phyloP scores from a whole-genome alignment of 2,113 vertebrate genomes.

The Setophaga kirtlandii region DNA sequence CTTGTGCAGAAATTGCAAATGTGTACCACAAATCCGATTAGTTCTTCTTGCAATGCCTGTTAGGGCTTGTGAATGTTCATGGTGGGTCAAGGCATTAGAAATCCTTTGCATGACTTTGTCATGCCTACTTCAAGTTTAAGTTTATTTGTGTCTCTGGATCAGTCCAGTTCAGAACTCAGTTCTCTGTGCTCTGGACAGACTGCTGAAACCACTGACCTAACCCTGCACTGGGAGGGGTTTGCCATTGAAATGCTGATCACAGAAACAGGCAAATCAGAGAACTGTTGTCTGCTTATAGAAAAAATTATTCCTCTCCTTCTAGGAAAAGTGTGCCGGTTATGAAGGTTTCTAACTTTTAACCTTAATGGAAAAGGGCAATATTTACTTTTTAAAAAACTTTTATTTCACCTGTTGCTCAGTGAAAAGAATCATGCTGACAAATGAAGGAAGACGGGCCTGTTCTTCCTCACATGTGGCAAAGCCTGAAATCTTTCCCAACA shows the following conservation, averaged over 20 bases:
- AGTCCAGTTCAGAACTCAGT: background rate
- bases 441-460: background rate
- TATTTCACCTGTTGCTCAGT: background rate
- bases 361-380: background rate
- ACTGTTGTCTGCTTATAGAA: background rate
- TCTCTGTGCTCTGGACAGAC: background rate
- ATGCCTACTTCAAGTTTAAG: background rate
- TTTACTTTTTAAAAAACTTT: background rate
- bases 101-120: background rate
- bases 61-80: background rate
- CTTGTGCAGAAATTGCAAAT: background rate
- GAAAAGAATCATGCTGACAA: background rate
- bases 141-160: background rate
- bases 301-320: background rate
- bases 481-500: background rate
- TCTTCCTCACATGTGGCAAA: background rate
- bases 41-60: background rate
- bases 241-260: background rate
- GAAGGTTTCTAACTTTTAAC: background rate
- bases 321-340: background rate
- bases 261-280: background rate
- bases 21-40: background rate
- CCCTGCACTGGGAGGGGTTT: fast-evolving
- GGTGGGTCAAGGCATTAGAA: background rate
- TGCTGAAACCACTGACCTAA: background rate